phyloP scores from a whole-genome alignment of 2,888 invertebrate species.

The Meandrusa payeni region DNA sequence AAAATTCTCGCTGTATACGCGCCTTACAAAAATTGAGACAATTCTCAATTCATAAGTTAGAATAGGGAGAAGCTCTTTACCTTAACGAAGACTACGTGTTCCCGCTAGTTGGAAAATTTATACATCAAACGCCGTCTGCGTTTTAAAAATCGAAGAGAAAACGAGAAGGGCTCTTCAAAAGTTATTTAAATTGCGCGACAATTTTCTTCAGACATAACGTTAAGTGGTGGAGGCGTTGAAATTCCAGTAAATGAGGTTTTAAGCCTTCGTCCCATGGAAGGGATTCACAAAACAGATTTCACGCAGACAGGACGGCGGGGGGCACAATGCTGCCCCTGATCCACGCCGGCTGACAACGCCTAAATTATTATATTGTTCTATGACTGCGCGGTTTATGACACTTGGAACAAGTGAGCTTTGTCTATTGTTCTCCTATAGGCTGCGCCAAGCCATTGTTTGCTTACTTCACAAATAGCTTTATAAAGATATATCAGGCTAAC shows the following conservation, averaged over 20 bases:
- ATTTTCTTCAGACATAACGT: constrained; percentile 68
- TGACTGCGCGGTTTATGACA: constrained; percentile 59
- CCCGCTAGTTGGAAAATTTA: constrained; percentile 20
- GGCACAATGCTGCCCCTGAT: constrained; percentile 60
- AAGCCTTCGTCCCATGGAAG: constrained; percentile 63
- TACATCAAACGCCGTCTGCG: constrained; percentile 21
- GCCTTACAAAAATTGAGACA: too few species aligned
- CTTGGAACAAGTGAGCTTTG: constrained; percentile 57
- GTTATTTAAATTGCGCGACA: constrained; percentile 76
- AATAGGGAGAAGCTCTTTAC: constrained; percentile 3
- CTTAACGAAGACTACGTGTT: constrained; percentile 17
- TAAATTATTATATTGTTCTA: constrained; percentile 70
- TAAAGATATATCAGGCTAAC: constrained; percentile 1
- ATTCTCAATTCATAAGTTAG: constrained; percentile 7
- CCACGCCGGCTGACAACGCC: constrained; percentile 47
- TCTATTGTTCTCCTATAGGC: constrained; percentile 40
- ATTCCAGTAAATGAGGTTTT: constrained; percentile 72
- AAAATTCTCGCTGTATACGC: too few species aligned
- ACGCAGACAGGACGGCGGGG: constrained; percentile 48
- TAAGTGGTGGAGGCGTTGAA: constrained; percentile 65
- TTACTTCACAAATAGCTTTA: constrained; percentile 12
- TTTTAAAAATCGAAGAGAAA: constrained; percentile 21
- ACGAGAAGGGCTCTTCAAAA: constrained; percentile 36
- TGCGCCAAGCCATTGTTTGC: constrained; percentile 18
- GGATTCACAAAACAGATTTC: constrained; percentile 71